Percentiles rank a stretch among this genome's conserved stretches.
phyloP scores from a whole-genome alignment of 2,113 vertebrate genomes.

The Casuarius casuarius region DNA sequence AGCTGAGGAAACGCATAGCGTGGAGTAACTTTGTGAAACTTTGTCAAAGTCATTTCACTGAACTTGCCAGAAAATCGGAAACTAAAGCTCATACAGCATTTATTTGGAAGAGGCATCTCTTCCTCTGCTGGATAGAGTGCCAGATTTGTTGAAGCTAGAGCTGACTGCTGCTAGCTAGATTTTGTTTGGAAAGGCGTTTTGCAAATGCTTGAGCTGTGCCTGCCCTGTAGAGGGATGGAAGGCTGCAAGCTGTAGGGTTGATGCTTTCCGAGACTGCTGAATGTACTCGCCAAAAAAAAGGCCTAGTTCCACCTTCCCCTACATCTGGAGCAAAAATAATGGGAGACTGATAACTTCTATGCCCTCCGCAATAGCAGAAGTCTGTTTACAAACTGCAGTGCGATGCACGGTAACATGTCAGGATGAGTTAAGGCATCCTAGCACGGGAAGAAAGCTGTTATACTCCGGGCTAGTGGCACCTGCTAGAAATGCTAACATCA shows the following conservation, averaged over 20 bases:
- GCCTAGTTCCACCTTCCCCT: not conserved
- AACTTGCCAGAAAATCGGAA: not conserved
- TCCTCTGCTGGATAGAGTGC: not conserved
- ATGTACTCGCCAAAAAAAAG: not conserved
- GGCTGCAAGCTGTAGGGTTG: not conserved
- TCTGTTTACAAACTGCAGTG: not conserved
- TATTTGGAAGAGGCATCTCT: not conserved
- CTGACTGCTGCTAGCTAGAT: not conserved
- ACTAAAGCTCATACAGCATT: not conserved
- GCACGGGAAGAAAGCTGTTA: not conserved
- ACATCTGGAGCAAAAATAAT: not conserved
- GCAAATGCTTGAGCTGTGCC: not conserved
- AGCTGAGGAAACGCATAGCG: not conserved
- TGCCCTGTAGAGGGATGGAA: not conserved
- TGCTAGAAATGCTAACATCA: not conserved
- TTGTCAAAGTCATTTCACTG: not conserved
- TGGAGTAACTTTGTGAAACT: not conserved
- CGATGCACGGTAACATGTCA: not conserved
- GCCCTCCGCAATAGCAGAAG: not conserved
- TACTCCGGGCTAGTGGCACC: not conserved
- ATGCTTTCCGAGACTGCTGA: not conserved
- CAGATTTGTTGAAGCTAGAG: not conserved
- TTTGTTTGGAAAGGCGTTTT: not conserved
- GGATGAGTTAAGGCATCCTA: not conserved
- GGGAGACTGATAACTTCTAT: not conserved